phyloP scores from a whole-genome alignment of 2,888 invertebrate genomes.

The Mesochorus sp. region DNA sequence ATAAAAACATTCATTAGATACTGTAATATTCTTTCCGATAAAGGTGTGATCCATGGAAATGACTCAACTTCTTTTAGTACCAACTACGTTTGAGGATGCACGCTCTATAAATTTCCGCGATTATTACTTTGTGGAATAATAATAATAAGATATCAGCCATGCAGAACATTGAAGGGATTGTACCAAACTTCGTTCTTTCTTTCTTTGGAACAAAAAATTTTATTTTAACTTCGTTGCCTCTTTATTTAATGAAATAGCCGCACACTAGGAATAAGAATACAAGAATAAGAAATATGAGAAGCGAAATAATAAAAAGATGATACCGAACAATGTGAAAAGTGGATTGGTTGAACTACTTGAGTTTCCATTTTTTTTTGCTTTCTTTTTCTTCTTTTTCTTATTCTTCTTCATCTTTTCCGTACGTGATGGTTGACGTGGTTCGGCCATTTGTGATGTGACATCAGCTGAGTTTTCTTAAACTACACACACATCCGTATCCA shows the following conservation, averaged over 20 bases:
- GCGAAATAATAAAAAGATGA: background rate
- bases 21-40: background rate
- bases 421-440: constrained; percentile 46
- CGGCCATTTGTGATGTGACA: constrained; percentile 22
- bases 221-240: constrained; percentile 5
- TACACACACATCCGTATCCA: background rate
- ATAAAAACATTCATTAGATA: constrained; percentile 11
- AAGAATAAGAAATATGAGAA: background rate
- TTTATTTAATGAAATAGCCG: constrained; percentile 39
- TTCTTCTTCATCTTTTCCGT: constrained; percentile 32
- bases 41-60: background rate
- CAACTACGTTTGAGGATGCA: too few relatives aligned
- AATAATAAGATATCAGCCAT: constrained; percentile 5
- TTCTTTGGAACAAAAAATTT: too few relatives aligned
- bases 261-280: background rate
- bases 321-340: constrained; percentile 47
- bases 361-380: constrained; percentile 19
- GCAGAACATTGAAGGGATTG: background rate
- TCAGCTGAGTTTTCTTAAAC: constrained; percentile 37
- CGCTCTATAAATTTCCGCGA: background rate
- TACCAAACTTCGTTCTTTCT: background rate
- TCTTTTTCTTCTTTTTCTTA: constrained; percentile 18
- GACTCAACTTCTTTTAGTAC: background rate
- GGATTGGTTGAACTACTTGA: constrained; percentile 39
- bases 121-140: background rate